phyloP scores from a whole-genome alignment of 2,888 invertebrate species.

The Syritta pipiens region DNA sequence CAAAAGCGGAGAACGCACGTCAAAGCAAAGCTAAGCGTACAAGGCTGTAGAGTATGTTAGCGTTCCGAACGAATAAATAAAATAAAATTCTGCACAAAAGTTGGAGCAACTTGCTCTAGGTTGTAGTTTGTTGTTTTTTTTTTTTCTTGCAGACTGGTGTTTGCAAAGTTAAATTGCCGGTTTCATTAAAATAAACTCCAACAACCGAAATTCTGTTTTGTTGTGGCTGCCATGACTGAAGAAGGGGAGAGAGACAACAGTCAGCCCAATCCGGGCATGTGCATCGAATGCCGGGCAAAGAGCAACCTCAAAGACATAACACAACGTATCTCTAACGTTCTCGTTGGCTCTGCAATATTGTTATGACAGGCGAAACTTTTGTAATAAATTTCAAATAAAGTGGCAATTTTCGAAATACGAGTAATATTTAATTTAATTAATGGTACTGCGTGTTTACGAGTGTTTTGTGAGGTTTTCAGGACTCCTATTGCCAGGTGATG shows the following conservation, averaged over 20 bases:
- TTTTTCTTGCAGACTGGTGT: conserved; percentile 10
- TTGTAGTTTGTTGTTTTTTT: conserved; percentile 5
- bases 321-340: conserved; percentile 41
- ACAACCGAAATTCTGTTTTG: conserved; percentile 66
- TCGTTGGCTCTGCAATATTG: conserved; percentile 58
- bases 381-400: conserved; percentile 66
- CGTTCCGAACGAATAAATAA: conserved; percentile 49
- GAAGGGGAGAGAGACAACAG: conserved; percentile 6
- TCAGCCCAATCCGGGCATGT: neutral
- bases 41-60: conserved; percentile 11
- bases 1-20: conserved; percentile 10
- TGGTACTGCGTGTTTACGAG: conserved; percentile 13
- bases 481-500: neutral
- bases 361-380: conserved; percentile 63
- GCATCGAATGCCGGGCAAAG: neutral
- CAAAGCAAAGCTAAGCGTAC: too few relatives aligned
- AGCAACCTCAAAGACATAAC: conserved; percentile 11
- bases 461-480: neutral
- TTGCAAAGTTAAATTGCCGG: conserved; percentile 69
- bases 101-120: conserved; percentile 49
- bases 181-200: conserved; percentile 68
- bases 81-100: conserved; percentile 49
- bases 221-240: conserved; percentile 47
- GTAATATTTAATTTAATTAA: conserved; percentile 57
- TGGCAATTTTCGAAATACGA: conserved; percentile 61